phyloP scores from a whole-genome alignment of 2,888 invertebrate genomes.

The Clistopyga incitator region DNA sequence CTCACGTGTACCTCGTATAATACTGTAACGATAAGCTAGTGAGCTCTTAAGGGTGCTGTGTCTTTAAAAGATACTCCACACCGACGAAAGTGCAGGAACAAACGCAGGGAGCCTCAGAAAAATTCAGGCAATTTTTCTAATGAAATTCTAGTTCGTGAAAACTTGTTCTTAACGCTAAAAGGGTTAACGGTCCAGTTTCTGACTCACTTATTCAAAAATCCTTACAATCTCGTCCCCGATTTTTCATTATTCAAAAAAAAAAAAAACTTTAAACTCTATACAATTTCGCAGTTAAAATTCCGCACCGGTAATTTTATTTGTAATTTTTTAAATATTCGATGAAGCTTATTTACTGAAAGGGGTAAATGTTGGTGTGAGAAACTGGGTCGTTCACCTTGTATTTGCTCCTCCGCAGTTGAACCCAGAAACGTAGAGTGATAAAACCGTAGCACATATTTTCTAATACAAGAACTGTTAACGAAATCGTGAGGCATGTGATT shows the following conservation, averaged over 20 bases:
- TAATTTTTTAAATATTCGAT: no score
- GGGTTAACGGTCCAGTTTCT: no score
- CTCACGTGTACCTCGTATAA: constrained; percentile 49
- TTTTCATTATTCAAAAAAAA: no score
- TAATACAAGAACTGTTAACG: constrained; percentile 20
- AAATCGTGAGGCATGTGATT: constrained; percentile 30
- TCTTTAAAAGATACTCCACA: constrained; percentile 49
- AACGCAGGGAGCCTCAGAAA: constrained; percentile 4
- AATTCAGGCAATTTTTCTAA: constrained; percentile 45
- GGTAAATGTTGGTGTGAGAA: no score
- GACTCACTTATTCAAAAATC: no score
- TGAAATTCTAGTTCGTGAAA: background rate
- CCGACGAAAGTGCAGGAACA: constrained; percentile 27
- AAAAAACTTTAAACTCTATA: no score
- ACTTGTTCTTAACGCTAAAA: background rate
- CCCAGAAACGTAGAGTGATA: constrained; percentile 1
- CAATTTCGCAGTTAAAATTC: no score
- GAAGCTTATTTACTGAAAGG: no score
- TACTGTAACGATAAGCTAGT: constrained; percentile 32
- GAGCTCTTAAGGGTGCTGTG: constrained; percentile 29
- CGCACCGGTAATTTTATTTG: no score
- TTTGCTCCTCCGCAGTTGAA: constrained; percentile 25
- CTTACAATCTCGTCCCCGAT: no score
- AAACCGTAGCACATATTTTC: constrained; percentile 36
- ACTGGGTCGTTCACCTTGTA: background rate